These are phyloP conservation scores for Anisognathus igniventris DNA, from an alignment of 2,797 vertebrate genomes.

Conservation along the genomic window DNA sequence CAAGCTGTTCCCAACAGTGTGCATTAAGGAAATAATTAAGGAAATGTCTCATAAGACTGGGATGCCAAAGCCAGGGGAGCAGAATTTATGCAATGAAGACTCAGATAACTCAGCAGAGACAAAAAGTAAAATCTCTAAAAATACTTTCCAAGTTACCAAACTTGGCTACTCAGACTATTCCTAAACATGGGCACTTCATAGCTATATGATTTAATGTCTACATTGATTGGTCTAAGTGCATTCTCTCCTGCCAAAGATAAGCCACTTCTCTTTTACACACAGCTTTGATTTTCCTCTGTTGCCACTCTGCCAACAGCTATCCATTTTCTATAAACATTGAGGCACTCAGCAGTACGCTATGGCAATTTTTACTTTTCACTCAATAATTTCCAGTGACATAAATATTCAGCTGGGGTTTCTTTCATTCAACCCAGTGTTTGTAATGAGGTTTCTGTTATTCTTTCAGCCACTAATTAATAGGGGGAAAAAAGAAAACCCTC, in stretches of 20 bases:
- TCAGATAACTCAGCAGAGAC: background rate
- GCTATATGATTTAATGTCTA: background rate
- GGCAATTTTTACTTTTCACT: background rate
- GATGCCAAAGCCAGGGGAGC: background rate
- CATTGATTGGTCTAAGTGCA: background rate
- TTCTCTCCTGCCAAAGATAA: background rate
- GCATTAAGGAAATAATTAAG: slow-evolving; percentile 44
- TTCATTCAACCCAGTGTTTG: background rate
- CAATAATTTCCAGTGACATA: background rate
- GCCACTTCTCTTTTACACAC: background rate
- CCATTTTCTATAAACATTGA: background rate
- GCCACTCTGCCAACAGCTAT: background rate
- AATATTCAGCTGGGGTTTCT: background rate
- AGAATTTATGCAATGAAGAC: background rate
- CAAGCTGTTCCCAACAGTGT: background rate
- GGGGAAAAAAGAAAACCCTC: rapidly evolving
- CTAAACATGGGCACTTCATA: background rate
- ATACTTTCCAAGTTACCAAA: background rate
- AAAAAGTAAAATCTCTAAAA: background rate
- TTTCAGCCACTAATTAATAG: background rate
- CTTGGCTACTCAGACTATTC: background rate
- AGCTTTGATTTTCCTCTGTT: background rate
- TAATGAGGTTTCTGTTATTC: background rate
- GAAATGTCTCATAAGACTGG: background rate
- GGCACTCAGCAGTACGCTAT: background rate